Evolutionary conservation across 2,113 vertebrate species (phyloP), one percentile per base, ranked within the genome.

Genomic region (Rousettus leschenaultii): DNA sequence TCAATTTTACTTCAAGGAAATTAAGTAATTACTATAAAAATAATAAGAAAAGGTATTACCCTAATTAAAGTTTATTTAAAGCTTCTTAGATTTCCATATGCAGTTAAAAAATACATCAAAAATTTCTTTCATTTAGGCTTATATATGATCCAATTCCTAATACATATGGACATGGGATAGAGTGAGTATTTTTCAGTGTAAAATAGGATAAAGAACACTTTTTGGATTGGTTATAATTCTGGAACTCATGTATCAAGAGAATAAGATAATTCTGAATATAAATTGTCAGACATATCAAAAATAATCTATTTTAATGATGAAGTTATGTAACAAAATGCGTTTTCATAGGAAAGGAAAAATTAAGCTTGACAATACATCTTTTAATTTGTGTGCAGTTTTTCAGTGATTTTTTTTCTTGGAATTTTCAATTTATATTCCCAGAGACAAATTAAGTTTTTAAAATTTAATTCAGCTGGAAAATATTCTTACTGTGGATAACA

Each of bases 1-100:
- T 71, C 73, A 55, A 77, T 93, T 96, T 95, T 96, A 96, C 59
- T 70, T 84, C n/a, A 82, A 86, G 22, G 92, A 97, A 97, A 97
- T 80, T 88, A 89, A 61, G 80, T 59, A 93, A 40, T 43, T 94
- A 68, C 7, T 66, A 35, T 21, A 63, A 92, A 98, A 97, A 85
- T 2, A 97, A 80, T 84, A 89, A 91, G 12, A 68, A 97, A 59
- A 65, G 75, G 21, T 89, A 26, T 87, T 59, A 78, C 15, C 48
- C 38, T 95, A 91, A 87, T 55, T 80, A 7, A 65, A 91, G 40
- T 61, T 82, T 57, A 89, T 68, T 94, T 82, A 82, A 94, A 90
- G 30, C 8, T 82, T 59, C 86, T 93, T 65, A 51, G 73, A 5
- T 16, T 78, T 89, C 61, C 26, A 85, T 74, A 86, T 86, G 91